Evolutionary conservation across 2,797 vertebrate species (phyloP).

Genomic region (Pipistrellus pygmaeus): DNA sequence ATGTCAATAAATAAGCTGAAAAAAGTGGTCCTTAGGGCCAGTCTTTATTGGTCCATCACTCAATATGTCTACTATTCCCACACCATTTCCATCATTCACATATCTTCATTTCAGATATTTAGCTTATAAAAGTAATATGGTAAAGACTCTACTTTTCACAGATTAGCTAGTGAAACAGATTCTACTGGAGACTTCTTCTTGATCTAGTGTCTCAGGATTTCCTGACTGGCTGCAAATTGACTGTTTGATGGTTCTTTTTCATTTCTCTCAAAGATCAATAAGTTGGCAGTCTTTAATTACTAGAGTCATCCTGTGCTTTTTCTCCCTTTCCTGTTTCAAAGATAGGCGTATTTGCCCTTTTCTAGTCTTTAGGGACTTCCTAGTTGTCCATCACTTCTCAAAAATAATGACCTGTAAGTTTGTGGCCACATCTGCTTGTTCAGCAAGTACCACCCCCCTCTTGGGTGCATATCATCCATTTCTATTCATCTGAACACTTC

Average conservation of each 20-base stretch:
- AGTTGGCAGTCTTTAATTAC: conserved; percentile 65
- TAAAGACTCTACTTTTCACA: neutral
- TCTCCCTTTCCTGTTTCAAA: conserved; percentile 46
- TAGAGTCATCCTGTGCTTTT: conserved; percentile 19
- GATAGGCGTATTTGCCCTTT: conserved; percentile 52
- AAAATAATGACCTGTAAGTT: conserved; percentile 57
- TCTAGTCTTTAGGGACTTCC: conserved; percentile 43
- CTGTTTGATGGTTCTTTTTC: conserved; percentile 36
- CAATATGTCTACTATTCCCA: conserved; percentile 26
- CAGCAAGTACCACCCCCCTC: neutral
- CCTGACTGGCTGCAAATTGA: conserved; percentile 22
- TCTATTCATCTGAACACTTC: conserved; percentile 24
- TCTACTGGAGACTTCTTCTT: neutral
- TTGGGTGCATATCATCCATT: neutral
- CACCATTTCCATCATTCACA: neutral
- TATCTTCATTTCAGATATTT: conserved; percentile 19
- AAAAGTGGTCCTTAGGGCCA: neutral
- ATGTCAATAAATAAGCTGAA: conserved; percentile 66
- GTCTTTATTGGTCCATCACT: conserved; percentile 25
- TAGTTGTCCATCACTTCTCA: conserved; percentile 45
- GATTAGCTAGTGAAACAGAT: conserved; percentile 15
- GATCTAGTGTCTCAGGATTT: conserved; percentile 4
- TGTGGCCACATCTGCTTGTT: conserved; percentile 57
- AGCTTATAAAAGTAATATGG: conserved; percentile 31
- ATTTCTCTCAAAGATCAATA: conserved; percentile 64